Base-by-base conservation (phyloP, 2,888 invertebrate genomes). In the Catonia carolina region DNA sequence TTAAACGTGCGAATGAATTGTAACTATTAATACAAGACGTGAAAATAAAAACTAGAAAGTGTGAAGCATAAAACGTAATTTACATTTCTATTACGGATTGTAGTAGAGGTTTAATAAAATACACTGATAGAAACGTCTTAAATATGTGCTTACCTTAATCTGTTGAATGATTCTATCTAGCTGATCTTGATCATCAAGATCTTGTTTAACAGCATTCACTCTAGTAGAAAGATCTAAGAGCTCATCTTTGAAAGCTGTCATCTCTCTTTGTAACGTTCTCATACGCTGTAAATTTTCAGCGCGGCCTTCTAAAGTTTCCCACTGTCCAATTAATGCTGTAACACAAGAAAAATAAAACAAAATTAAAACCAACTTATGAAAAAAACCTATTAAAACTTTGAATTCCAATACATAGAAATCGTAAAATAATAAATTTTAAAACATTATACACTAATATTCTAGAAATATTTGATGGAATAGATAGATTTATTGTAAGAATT, bases 321-420 rank as follows among this genome's bases (percentile, higher is more conserved):
- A 75, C 68, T 74, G 68, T 66, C 72, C 69, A 65, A 77, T 69
- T 66, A 79, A 65, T 67, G 75, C 75, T 78, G 71, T 50, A 71
- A 67, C 45, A 50, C 60, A 47, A 53, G 35, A 60, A 31, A 50
- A 41, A 49, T 12, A 6, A 10, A 12, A 14, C 31, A n/a, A n/a
- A n/a, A n/a, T n/a, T n/a, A n/a, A n/a, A n/a, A n/a, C 41, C 37
- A 20, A 14, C 8, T 20, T 50, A 50, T 8, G 35, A 15, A 12
- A 17, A 50, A 8, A 14, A 33, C 4, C 17, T 33, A 53, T 42
- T 14, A 41, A n/a, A 6, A 22, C 35, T 10, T 10, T 33, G 12
- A 12, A 10, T 33, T 8, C 12, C 12, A 10, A 10, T 8, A 33
- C 12, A 33, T 33, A 10, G 8, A 33, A 10, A 33, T 33, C 35